Conservation (phyloP, 2,888 invertebrate species). For the Nasonia oneida region DNA sequence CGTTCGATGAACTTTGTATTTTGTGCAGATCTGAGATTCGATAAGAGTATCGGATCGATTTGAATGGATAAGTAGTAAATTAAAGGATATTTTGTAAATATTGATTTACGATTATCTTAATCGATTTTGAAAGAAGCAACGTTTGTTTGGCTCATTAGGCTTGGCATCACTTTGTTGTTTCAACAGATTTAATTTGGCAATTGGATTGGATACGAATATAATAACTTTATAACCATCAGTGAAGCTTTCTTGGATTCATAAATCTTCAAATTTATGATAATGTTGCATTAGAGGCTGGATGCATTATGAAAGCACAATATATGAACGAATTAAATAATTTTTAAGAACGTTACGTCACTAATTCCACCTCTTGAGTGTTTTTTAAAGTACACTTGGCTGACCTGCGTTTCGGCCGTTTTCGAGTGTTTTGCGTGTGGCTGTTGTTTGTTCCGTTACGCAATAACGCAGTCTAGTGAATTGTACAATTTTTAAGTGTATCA, state of each 20-base stretch:
- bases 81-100: not conserved
- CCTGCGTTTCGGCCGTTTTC: not conserved
- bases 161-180: not conserved
- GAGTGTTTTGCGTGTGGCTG: not conserved
- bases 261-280: conserved; percentile 7
- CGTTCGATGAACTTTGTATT: not conserved
- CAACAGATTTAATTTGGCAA: not conserved
- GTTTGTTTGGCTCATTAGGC: not conserved
- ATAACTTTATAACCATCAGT: not conserved
- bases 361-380: not conserved
- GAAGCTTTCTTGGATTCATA: not conserved
- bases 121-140: not conserved
- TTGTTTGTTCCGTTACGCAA: not conserved
- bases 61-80: not conserved
- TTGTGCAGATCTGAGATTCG: not conserved
- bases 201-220: not conserved
- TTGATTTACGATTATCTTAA: not conserved
- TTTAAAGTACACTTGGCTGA: not conserved
- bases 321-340: not conserved
- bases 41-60: not conserved
- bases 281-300: not conserved
- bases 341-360: not conserved
- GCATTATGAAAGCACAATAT: not conserved
- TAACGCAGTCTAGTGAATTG: not conserved
- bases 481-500: conserved; percentile 9